Conservation (phyloP, 2,113 vertebrate genomes). For the Scortum barcoo region DNA sequence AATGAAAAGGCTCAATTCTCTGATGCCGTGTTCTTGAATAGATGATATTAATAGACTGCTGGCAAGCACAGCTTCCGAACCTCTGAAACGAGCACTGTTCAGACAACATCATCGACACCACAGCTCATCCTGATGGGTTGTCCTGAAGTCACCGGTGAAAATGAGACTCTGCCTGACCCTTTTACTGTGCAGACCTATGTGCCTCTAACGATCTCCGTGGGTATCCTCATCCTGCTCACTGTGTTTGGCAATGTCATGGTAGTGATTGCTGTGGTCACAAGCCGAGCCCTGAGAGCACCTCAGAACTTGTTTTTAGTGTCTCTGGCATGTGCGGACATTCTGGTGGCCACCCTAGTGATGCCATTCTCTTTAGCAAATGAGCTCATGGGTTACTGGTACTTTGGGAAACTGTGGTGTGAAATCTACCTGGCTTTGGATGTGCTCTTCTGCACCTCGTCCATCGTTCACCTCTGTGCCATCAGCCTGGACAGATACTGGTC, state of each 20-base stretch:
- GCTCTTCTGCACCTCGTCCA: constrained; percentile 94
- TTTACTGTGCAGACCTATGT: constrained; percentile 66
- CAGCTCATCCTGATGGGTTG: constrained; percentile 74
- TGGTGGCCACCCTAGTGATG: constrained; percentile 94
- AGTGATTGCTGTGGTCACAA: constrained; percentile 92
- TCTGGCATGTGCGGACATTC: constrained; percentile 92
- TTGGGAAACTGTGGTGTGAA: constrained; percentile 93
- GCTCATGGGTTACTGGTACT: constrained; percentile 93
- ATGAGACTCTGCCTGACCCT: constrained; percentile 63
- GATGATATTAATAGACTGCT: constrained; percentile 44
- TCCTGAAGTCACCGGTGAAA: constrained; percentile 63
- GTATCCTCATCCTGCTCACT: constrained; percentile 90
- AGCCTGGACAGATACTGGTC: constrained; percentile 97
- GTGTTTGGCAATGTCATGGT: constrained; percentile 94
- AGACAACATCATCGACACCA: constrained; percentile 15
- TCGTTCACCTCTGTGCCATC: constrained; percentile 89
- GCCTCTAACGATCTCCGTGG: constrained; percentile 74
- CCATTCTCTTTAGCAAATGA: constrained; percentile 95
- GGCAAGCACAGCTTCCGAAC: constrained; percentile 33
- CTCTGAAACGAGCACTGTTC: constrained; percentile 26
- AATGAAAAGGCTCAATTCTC: constrained; percentile 34
- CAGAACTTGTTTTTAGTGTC: constrained; percentile 96
- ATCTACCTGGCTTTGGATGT: constrained; percentile 94
- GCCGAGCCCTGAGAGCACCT: constrained; percentile 90
- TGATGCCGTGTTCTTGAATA: constrained; percentile 49